phyloP scores from a whole-genome alignment of 1,140 invertebrate species.

The Phortica variegata region DNA sequence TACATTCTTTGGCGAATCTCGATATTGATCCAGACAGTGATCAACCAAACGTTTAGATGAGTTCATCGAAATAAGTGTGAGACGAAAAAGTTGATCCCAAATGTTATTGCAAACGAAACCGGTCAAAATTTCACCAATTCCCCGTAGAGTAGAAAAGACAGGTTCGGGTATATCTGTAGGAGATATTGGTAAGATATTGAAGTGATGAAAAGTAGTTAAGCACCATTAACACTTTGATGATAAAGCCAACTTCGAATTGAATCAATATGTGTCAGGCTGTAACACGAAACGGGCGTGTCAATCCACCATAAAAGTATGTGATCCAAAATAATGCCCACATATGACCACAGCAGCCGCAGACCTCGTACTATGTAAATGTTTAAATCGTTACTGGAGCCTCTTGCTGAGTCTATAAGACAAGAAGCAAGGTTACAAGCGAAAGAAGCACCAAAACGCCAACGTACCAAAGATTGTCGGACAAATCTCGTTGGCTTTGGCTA shows the following conservation, averaged over 20 bases:
- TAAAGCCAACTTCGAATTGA: constrained; percentile 68
- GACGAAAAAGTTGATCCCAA: constrained; percentile 72
- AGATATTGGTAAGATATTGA: neutral
- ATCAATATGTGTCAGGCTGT: constrained; percentile 68
- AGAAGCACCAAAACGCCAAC: neutral
- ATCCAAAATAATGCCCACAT: constrained; percentile 72
- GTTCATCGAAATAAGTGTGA: constrained; percentile 39
- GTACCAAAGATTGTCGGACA: constrained; percentile 49
- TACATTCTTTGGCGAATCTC: constrained; percentile 40
- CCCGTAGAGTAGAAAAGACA: constrained; percentile 68
- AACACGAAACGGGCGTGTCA: constrained; percentile 65
- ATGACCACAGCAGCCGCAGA: constrained; percentile 68
- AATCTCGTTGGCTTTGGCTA: constrained; percentile 44
- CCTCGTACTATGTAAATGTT: constrained; percentile 58
- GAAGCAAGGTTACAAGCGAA: neutral
- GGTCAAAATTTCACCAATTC: constrained; percentile 72
- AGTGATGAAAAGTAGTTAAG: neutral
- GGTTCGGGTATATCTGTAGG: constrained; percentile 64
- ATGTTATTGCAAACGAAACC: constrained; percentile 71
- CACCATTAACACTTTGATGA: constrained; percentile 64
- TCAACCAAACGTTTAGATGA: constrained; percentile 30
- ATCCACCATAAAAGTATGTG: constrained; percentile 82
- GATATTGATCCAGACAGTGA: constrained; percentile 35
- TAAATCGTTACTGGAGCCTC: constrained; percentile 32
- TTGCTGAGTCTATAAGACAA: constrained; percentile 54